These are phyloP conservation scores for Gymnoscelis rufifasciata DNA, from an alignment of 2,888 invertebrate species.

Conservation along the genomic window DNA sequence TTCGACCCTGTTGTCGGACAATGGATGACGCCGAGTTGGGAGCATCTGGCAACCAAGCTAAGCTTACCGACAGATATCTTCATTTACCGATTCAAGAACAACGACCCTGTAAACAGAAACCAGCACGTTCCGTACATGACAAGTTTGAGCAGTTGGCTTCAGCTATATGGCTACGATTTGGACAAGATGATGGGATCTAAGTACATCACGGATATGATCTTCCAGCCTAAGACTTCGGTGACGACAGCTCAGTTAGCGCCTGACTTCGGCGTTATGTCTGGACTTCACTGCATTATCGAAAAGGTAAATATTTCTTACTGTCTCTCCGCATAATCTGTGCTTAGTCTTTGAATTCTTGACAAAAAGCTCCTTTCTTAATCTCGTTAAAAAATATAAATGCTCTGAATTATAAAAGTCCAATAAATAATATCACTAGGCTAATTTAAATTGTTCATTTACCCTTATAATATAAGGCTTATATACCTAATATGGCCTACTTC, in stretches of 20 bases:
- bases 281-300: constrained; percentile 92
- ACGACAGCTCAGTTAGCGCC: constrained; percentile 90
- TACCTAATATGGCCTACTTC: too few relatives aligned
- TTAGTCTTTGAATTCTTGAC: too few relatives aligned
- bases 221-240: constrained; percentile 87
- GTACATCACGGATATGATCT: constrained; percentile 88
- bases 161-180: constrained; percentile 90
- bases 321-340: too few relatives aligned
- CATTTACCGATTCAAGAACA: constrained; percentile 93
- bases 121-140: constrained; percentile 90
- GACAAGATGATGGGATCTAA: constrained; percentile 90
- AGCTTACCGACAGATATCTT: constrained; percentile 93
- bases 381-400: too few relatives aligned
- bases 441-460: too few relatives aligned
- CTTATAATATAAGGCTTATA: too few relatives aligned
- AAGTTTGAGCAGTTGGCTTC: constrained; percentile 91
- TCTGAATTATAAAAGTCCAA: too few relatives aligned
- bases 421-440: too few relatives aligned
- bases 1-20: constrained; percentile 96
- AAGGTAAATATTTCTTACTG: constrained; percentile 69
- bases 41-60: constrained; percentile 89
- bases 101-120: constrained; percentile 91
- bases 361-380: too few relatives aligned
- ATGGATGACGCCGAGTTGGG: constrained; percentile 97
- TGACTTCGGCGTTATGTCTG: constrained; percentile 94